phyloP scores from a whole-genome alignment of 2,888 invertebrate genomes.

The Parascotia fuliginaria region DNA sequence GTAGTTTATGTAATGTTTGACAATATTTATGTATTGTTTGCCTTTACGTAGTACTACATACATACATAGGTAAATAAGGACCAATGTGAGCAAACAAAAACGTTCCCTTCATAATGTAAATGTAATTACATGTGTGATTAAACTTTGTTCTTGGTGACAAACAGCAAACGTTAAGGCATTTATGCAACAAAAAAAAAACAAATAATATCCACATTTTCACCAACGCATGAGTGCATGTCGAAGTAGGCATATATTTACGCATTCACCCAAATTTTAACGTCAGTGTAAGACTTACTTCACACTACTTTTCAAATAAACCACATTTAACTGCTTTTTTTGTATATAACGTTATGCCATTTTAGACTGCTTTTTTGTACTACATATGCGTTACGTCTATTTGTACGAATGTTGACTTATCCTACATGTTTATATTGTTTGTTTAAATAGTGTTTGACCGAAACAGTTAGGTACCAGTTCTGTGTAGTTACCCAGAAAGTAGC shows the following conservation, averaged over 20 bases:
- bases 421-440: neutral
- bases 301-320: constrained; percentile 4
- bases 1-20: too few species aligned
- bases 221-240: constrained; percentile 13
- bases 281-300: constrained; percentile 5
- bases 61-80: neutral
- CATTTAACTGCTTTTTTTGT: constrained; percentile 3
- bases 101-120: too few species aligned
- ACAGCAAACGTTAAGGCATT: neutral
- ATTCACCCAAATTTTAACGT: constrained; percentile 11
- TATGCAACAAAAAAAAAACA: constrained; percentile 4
- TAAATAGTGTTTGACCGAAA: constrained; percentile 13
- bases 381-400: neutral
- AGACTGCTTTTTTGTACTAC: neutral
- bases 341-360: too few species aligned
- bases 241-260: constrained; percentile 10
- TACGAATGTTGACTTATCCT: neutral
- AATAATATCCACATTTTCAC: constrained; percentile 30
- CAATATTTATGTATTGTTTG: too few species aligned
- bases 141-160: constrained; percentile 5
- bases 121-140: too few species aligned
- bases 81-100: too few species aligned
- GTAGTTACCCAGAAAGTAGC: constrained; percentile 89
- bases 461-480: constrained; percentile 18
- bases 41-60: too few species aligned